Percentiles rank a stretch among this genome's conserved stretches.
These are phyloP conservation scores for Anolis apletophallus DNA, from an alignment of 2,797 vertebrate species.

Conservation along the genomic window DNA sequence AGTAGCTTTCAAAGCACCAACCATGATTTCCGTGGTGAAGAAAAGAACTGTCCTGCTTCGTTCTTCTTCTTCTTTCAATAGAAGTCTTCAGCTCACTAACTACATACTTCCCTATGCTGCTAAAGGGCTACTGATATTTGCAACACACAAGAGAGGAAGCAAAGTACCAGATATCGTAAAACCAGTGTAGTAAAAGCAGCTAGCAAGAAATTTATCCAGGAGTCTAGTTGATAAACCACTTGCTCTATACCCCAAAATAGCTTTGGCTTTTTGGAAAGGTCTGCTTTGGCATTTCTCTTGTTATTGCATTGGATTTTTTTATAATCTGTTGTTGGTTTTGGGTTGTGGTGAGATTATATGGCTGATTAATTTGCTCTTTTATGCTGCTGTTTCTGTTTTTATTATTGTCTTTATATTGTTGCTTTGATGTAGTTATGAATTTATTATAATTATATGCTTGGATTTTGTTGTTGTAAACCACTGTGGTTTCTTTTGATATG, in stretches of 20 bases:
- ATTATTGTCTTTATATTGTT: neutral
- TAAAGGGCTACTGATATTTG: neutral
- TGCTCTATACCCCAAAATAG: neutral
- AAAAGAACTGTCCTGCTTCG: neutral
- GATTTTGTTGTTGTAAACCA: neutral
- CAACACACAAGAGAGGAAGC: neutral
- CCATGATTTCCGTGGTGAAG: neutral
- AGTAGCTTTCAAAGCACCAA: neutral
- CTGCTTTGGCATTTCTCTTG: neutral
- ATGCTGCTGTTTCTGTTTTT: neutral
- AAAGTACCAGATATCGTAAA: neutral
- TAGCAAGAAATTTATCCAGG: neutral
- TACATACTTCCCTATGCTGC: no score
- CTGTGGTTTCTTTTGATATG: neutral
- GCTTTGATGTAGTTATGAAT: neutral
- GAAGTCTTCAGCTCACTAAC: no score
- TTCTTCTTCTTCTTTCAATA: neutral
- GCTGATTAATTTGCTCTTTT: neutral
- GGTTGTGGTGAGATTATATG: neutral
- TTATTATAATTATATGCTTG: neutral
- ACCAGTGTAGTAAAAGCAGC: neutral
- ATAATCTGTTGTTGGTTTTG: neutral
- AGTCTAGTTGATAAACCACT: neutral
- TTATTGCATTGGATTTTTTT: neutral
- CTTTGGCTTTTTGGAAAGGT: neutral